Base-by-base conservation (phyloP, 2,113 vertebrate genomes). In the Martes martes region DNA sequence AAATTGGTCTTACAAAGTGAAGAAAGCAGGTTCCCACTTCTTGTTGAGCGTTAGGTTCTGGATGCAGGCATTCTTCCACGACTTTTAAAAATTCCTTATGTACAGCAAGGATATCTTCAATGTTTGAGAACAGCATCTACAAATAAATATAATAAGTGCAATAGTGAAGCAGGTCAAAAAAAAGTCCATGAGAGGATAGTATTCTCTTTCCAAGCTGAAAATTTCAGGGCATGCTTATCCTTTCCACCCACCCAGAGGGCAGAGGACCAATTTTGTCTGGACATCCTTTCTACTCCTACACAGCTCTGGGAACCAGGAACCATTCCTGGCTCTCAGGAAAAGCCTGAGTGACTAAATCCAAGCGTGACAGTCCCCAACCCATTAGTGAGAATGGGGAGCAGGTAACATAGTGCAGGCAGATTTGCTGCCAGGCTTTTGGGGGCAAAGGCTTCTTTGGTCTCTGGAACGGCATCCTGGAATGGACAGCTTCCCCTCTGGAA, bases 21-120 rank as follows among this genome's bases (percentile, higher is more conserved):
- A 99, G 99, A 99, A 99, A 99, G 99, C 99, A 99, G 98, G 98
- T 99, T 21, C 99, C 99, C 88, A 99, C 98, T 99, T 99, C 99
- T 95, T 99, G 99, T 74, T 99, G 99, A 4, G 99, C 99, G 10
- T 99, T 99, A 67, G 99, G 99, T 97, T 99, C 99, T 0, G 99
- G 99, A 78, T 99, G 99, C 55, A 99, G 98, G 96, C 99, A 99
- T 85, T 99, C 99, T 92, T 99, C 99, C 94, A 99, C 99, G 96
- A 99, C 99, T 97, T 99, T 98, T 96, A 99, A 98, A 98, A 99
- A 99, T 98, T 99, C 99, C 98, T 98, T 99, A 98, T 99, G 99
- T 89, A 99, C 99, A 39, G 99, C 99, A 92, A 99, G 99, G 95
- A 99, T 99, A 97, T 99, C 99, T 98, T 99, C 99, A 57, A 99